These are phyloP conservation scores for Trichopria drosophilae DNA, from an alignment of 2,888 invertebrate species.

Conservation along the genomic window DNA sequence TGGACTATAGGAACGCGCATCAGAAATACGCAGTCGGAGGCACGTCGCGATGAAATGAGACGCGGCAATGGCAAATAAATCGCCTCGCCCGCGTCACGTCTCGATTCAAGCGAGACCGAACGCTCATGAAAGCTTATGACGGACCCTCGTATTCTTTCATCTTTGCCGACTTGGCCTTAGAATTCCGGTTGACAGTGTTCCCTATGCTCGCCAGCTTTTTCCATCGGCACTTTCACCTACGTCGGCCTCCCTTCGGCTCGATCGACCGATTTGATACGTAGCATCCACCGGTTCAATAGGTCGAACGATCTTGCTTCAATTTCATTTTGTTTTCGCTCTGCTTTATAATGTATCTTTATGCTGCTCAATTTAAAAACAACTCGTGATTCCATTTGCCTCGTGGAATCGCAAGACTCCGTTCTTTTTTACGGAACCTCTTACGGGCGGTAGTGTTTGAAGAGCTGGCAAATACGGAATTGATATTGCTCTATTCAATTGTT, in stretches of 20 bases:
- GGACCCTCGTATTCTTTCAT: slow-evolving; percentile 54
- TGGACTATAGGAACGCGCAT: no score
- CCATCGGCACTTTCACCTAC: slow-evolving; percentile 26
- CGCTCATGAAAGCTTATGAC: slow-evolving; percentile 54
- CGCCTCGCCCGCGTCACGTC: slow-evolving; percentile 57
- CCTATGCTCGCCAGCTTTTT: slow-evolving; percentile 32
- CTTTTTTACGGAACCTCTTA: no score
- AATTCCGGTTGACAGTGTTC: slow-evolving; percentile 46
- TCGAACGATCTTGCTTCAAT: no score
- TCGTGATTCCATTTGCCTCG: no score
- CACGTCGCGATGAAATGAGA: slow-evolving; percentile 57
- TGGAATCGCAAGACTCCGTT: no score
- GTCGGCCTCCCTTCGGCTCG: no score
- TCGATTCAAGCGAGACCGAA: slow-evolving; percentile 51
- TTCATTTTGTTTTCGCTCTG: no score
- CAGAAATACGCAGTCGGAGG: slow-evolving; percentile 39
- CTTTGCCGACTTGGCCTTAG: slow-evolving; percentile 49
- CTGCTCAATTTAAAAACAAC: no score
- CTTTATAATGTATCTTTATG: no score
- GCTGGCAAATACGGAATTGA: no score
- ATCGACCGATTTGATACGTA: slow-evolving; percentile 36
- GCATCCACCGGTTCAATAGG: slow-evolving; percentile 16
- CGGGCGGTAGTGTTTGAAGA: no score
- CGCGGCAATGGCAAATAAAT: slow-evolving; percentile 58
- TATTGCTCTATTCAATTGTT: no score